A percentile compares a stretch with the other conserved stretches of the same genome.
Evolutionary conservation across 2,113 vertebrate species (phyloP).

Genomic region (Todiramphus chloris): DNA sequence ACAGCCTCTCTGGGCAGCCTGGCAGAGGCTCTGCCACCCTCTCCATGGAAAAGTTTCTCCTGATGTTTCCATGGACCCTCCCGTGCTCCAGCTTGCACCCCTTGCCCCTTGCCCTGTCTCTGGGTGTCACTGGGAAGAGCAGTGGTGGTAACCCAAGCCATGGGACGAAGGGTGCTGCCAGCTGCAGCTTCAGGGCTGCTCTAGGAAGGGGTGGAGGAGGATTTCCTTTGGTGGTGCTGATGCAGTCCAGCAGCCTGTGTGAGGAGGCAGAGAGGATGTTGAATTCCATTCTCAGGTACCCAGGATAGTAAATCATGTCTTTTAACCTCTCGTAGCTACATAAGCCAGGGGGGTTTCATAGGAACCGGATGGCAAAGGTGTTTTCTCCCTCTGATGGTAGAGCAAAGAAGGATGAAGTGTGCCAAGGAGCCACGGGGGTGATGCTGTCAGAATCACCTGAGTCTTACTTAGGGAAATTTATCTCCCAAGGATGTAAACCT

Average conservation of each 20-base stretch:
- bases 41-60: too few relatives aligned
- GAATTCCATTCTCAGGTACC: neutral
- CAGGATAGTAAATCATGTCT: neutral
- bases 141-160: accelerated
- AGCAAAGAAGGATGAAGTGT: neutral
- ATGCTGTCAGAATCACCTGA: neutral
- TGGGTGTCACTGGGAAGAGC: too few relatives aligned
- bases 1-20: too few relatives aligned
- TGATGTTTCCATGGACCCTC: too few relatives aligned
- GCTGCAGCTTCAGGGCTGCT: neutral
- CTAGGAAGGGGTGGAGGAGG: accelerated
- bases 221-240: neutral
- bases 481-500: neutral
- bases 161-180: neutral
- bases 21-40: too few relatives aligned
- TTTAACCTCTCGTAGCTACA: neutral
- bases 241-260: accelerated
- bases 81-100: too few relatives aligned
- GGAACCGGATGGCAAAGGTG: neutral
- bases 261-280: neutral
- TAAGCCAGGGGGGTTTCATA: neutral
- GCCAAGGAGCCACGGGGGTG: neutral
- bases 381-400: neutral
- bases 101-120: too few relatives aligned
- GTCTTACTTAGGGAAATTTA: neutral